A percentile compares a stretch with the other conserved stretches of the same genome.
phyloP scores from a whole-genome alignment of 2,797 vertebrate species.

The Philypnodon macrostomus region DNA sequence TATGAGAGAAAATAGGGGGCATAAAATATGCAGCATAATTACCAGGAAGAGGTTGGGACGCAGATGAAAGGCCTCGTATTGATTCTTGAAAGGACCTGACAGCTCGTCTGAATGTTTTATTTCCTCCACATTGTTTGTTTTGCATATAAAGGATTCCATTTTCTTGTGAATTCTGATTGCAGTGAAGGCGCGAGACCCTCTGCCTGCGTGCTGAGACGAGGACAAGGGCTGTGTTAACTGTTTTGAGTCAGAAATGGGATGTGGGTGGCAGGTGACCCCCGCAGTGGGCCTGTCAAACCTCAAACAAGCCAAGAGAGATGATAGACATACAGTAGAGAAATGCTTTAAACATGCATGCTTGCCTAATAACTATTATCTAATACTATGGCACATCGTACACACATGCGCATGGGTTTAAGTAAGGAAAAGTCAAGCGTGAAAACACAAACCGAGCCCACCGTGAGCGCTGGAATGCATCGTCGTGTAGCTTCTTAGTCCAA shows the following conservation, averaged over 20 bases:
- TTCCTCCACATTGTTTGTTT: constrained; percentile 79
- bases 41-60: constrained; percentile 78
- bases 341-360: constrained; percentile 6
- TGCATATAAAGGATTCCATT: constrained; percentile 81
- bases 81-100: constrained; percentile 82
- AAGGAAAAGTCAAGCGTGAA: constrained; percentile 68
- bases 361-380: constrained; percentile 22
- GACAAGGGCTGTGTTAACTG: constrained; percentile 45
- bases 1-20: constrained; percentile 43
- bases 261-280: constrained; percentile 40
- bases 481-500: constrained; percentile 63
- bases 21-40: constrained; percentile 83
- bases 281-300: constrained; percentile 37
- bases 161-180: constrained; percentile 78
- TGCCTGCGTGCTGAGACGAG: constrained; percentile 37
- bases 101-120: constrained; percentile 80
- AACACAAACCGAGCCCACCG: constrained; percentile 70
- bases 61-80: constrained; percentile 79
- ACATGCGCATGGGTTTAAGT: constrained; percentile 53
- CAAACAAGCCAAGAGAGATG: constrained; percentile 23
- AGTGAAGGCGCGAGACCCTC: constrained; percentile 56
- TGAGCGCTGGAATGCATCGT: constrained; percentile 71
- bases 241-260: constrained; percentile 43
- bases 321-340: constrained; percentile 18
- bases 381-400: constrained; percentile 16